These are phyloP conservation scores for Cynoglossus semilaevis DNA, from an alignment of 2,113 vertebrate species.

Conservation along the genomic window DNA sequence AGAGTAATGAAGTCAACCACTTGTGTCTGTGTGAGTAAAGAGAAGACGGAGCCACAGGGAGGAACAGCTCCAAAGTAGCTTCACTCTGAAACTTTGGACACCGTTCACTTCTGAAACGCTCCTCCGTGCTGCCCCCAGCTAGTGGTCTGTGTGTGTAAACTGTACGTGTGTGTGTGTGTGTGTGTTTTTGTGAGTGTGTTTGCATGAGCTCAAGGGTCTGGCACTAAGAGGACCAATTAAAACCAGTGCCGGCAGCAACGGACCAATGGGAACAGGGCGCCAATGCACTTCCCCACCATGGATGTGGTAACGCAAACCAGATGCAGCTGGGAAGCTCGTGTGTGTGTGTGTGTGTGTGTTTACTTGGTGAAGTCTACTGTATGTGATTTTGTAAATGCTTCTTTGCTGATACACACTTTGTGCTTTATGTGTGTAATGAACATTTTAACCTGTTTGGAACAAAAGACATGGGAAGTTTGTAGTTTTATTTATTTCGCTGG, in stretches of 20 bases:
- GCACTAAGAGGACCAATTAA: conserved; percentile 69
- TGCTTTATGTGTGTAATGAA: conserved; percentile 39
- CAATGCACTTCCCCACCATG: conserved; percentile 66
- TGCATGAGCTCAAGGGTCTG: conserved; percentile 63
- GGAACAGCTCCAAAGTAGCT: conserved; percentile 59
- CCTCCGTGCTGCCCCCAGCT: conserved; percentile 42
- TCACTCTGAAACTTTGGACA: conserved; percentile 65
- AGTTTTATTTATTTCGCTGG: conserved; percentile 43
- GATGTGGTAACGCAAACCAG: conserved; percentile 70
- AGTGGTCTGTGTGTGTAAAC: conserved; percentile 32
- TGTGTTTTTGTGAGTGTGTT: conserved; percentile 12
- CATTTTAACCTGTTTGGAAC: conserved; percentile 40
- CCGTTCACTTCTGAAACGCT: conserved; percentile 30
- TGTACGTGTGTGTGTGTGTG: conserved; percentile 22
- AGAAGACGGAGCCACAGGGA: background rate
- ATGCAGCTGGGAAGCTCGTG: conserved; percentile 49
- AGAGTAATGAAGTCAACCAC: conserved; percentile 21
- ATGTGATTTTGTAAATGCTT: conserved; percentile 54
- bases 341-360: conserved; percentile 25
- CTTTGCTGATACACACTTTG: conserved; percentile 56
- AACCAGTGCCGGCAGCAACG: conserved; percentile 66
- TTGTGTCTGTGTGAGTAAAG: conserved; percentile 17
- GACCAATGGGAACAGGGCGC: conserved; percentile 67
- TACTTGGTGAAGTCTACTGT: conserved; percentile 27
- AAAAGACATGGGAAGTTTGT: conserved; percentile 42